Evolutionary conservation across 2,113 vertebrate species (phyloP), one percentile per base, ranked within the genome.

Genomic region (Sceloporus undulatus): DNA sequence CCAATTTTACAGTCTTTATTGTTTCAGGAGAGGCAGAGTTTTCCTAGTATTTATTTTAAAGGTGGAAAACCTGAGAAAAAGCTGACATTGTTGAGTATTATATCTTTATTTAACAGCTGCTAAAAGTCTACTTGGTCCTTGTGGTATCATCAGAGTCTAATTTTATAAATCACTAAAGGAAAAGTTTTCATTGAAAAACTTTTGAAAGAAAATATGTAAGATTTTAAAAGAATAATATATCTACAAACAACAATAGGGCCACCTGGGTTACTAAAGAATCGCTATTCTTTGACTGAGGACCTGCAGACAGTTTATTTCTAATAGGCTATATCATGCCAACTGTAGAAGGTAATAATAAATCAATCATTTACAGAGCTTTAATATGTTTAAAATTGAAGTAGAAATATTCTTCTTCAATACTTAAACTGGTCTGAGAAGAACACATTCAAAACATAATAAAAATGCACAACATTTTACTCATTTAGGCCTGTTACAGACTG

Each of bases 1-100:
- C 96, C 96, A 97, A 97, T 97, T 97, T 97, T 94, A 96, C 95
- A 97, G 95, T 92, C 92, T 96, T 96, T 95, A 94, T 96, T 89
- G 0, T 96, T 83, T 97, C 94, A 96, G 93, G 96, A 97, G 95
- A 96, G 94, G 93, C 93, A 95, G 95, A 96, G 95, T 94, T 94
- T 89, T 92, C 95, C 85, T 75, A 86, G 71, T 74, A n/a, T 21
- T 70, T 62, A 86, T 90, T 94, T 91, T 91, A 92, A 92, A 90
- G 2, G 83, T 94, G 80, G 87, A 91, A 56, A 82, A 91, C 38
- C 79, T 91, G 85, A 84, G 70, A 74, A 38, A 85, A 82, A 29
- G 42, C 0, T 16, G 11, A 79, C 21, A 10, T 85, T 80, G 62
- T 84, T 92, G 89, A 68, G 92, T 91, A 71, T 14, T 75, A 84